Conservation (phyloP, 2,797 vertebrate species). For the Molossus molossus region DNA sequence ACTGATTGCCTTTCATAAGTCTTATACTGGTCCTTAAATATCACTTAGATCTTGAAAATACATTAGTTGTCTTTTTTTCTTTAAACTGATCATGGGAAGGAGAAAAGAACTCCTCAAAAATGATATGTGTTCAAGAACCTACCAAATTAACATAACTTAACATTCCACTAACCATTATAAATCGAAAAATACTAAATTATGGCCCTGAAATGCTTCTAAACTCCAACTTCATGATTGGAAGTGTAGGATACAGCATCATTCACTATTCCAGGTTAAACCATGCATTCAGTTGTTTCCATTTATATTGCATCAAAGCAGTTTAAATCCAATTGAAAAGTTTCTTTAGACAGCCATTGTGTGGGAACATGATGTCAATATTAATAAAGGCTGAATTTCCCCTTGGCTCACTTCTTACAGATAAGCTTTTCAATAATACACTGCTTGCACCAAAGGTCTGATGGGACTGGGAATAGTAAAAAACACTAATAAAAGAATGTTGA, state of each 20-base stretch:
- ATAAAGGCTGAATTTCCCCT: conserved; percentile 93
- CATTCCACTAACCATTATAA: conserved; percentile 70
- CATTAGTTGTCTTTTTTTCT: conserved; percentile 16
- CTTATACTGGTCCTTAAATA: conserved; percentile 12
- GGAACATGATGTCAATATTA: conserved; percentile 94
- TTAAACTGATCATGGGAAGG: background rate
- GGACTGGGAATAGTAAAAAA: conserved; percentile 94
- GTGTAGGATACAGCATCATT: conserved; percentile 83
- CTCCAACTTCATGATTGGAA: conserved; percentile 78
- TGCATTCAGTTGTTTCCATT: conserved; percentile 92
- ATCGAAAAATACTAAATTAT: conserved; percentile 75
- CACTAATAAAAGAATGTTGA: conserved; percentile 94
- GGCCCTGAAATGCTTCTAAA: conserved; percentile 75
- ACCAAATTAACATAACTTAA: conserved; percentile 69
- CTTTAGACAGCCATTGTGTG: conserved; percentile 92
- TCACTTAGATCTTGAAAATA: conserved; percentile 20
- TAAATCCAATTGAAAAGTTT: conserved; percentile 93
- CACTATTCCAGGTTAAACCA: conserved; percentile 89
- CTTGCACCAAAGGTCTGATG: conserved; percentile 93
- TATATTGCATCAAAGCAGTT: conserved; percentile 91
- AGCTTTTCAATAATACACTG: conserved; percentile 93
- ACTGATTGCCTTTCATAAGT: background rate
- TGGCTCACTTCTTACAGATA: conserved; percentile 93
- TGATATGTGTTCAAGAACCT: conserved; percentile 52
- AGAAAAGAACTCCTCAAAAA: background rate